Evolutionary conservation across 1,140 invertebrate species (phyloP).

Genomic region (Drosophila pruinosa): DNA sequence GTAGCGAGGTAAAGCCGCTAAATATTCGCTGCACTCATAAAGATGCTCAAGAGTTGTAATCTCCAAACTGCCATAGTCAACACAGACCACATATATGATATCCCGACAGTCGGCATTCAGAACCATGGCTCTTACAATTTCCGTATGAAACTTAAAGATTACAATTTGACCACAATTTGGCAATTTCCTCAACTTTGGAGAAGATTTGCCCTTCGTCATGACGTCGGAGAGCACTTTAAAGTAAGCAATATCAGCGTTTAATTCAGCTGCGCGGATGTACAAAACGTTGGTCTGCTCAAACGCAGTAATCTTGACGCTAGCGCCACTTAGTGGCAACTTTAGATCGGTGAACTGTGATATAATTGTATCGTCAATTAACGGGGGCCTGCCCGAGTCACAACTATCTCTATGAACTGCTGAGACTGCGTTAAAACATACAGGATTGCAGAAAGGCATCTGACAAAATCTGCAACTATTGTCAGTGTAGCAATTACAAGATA

Average conservation of each 20-base stretch:
- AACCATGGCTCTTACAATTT: conserved; percentile 61
- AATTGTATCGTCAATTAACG: neutral
- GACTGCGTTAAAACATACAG: conserved; percentile 32
- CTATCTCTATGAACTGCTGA: conserved; percentile 15
- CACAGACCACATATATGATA: conserved; percentile 57
- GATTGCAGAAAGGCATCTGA: conserved; percentile 49
- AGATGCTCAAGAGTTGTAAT: conserved; percentile 39
- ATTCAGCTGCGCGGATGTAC: conserved; percentile 58
- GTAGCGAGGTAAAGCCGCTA: conserved; percentile 45
- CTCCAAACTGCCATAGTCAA: conserved; percentile 74
- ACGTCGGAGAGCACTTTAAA: conserved; percentile 39
- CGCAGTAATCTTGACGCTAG: conserved; percentile 59
- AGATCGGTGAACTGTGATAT: neutral
- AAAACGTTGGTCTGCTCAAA: conserved; percentile 67
- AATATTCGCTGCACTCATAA: conserved; percentile 40
- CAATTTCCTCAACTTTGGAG: conserved; percentile 15
- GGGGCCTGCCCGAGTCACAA: conserved; percentile 16
- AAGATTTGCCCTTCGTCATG: conserved; percentile 11
- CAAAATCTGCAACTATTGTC: conserved; percentile 43
- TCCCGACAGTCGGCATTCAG: conserved; percentile 46
- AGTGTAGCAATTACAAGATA: conserved; percentile 37
- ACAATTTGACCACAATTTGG: conserved; percentile 64
- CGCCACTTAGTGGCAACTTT: conserved; percentile 36
- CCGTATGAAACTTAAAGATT: conserved; percentile 39
- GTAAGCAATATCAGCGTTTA: conserved; percentile 50